phyloP scores from a whole-genome alignment of 2,113 vertebrate genomes.

The Bufo gargarizans region DNA sequence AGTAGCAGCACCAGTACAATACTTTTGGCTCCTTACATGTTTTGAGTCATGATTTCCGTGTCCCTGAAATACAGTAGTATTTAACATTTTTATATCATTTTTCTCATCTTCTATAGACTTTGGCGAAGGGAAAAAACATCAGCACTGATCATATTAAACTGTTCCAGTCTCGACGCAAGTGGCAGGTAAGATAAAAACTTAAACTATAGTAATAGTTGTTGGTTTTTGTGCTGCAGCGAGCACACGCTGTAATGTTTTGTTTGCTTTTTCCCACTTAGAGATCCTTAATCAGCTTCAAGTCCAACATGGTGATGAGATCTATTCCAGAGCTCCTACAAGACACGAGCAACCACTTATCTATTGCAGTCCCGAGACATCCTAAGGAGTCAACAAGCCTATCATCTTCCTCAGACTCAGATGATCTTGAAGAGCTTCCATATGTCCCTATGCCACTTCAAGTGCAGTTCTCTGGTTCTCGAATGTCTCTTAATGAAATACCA shows the following conservation, averaged over 20 bases:
- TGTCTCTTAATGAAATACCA: conserved; percentile 90
- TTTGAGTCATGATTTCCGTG: too few relatives aligned
- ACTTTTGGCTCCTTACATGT: too few relatives aligned
- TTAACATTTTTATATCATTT: background rate
- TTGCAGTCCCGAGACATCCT: conserved; percentile 86
- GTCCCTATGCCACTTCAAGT: conserved; percentile 91
- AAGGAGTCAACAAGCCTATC: conserved; percentile 85
- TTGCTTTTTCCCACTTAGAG: conserved; percentile 71
- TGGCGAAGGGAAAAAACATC: conserved; percentile 87
- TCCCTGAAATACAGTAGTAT: too few relatives aligned
- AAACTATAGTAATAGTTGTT: background rate
- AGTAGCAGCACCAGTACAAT: too few relatives aligned
- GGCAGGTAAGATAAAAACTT: conserved; percentile 83
- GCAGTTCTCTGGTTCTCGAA: conserved; percentile 90
- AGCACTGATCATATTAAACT: conserved; percentile 91
- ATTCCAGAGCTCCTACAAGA: conserved; percentile 91
- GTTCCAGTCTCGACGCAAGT: conserved; percentile 90
- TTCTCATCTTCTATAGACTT: conserved; percentile 71
- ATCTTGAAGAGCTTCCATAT: conserved; percentile 90
- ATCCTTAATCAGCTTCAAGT: conserved; percentile 96
- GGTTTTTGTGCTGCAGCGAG: background rate
- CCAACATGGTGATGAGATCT: conserved; percentile 93
- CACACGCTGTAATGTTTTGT: background rate
- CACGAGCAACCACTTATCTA: conserved; percentile 87
- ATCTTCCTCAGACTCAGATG: conserved; percentile 93